phyloP scores from a whole-genome alignment of 2,797 vertebrate genomes.

The Pterois miles region DNA sequence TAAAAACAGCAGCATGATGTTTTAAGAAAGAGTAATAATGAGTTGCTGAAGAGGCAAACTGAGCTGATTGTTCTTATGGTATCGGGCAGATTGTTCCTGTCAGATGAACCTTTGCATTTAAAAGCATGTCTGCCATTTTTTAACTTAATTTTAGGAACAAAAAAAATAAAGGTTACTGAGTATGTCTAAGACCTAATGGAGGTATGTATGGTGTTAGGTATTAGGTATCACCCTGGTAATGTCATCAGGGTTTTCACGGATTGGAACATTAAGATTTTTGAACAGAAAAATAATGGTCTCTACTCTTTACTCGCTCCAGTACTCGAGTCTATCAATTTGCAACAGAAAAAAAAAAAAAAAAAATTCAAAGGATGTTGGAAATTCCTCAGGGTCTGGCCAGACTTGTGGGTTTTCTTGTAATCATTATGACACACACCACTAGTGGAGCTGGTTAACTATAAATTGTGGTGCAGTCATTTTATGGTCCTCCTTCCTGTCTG shows the following conservation, averaged over 20 bases:
- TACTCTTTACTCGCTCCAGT: constrained; percentile 1
- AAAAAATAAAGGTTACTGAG: no score
- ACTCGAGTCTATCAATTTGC: constrained; percentile 14
- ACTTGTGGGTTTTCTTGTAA: constrained; percentile 43
- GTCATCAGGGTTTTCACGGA: neutral
- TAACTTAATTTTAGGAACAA: no score
- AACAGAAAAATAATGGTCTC: neutral
- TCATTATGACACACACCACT: constrained; percentile 52
- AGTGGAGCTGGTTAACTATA: constrained; percentile 60
- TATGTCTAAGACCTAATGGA: no score
- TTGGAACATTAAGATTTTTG: neutral
- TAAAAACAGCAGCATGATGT: no score
- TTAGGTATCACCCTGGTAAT: neutral
- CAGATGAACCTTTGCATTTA: no score
- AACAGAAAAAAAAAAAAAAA: constrained; percentile 14
- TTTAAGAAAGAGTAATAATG: no score
- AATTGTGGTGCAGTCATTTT: constrained; percentile 60
- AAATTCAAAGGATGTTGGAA: constrained; percentile 43
- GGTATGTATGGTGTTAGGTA: no score
- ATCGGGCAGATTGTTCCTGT: no score
- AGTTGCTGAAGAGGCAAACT: no score
- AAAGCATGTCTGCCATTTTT: no score
- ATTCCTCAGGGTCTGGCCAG: constrained; percentile 45
- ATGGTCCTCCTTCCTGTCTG: constrained; percentile 52
- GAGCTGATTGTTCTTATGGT: no score